Evolutionary conservation across 2,888 invertebrate species (phyloP).

Genomic region (Pollenia angustigena): DNA sequence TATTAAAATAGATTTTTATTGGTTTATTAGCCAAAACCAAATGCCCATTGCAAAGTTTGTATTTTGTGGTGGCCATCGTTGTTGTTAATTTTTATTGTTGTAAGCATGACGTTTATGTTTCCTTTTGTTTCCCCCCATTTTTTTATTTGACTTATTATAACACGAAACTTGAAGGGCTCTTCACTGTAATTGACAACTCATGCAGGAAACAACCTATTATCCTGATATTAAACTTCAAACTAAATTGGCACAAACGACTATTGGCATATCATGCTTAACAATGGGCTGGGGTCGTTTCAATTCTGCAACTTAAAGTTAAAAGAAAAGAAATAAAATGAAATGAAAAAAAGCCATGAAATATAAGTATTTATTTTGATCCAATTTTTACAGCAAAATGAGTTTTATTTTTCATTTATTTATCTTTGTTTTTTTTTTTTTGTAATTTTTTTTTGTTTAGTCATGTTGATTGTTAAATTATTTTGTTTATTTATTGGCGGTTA

Average conservation of each 20-base stretch:
- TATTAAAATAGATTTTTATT: conserved; percentile 64
- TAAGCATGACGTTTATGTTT: conserved; percentile 64
- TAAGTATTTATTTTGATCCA: conserved; percentile 67
- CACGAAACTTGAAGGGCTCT: conserved; percentile 59
- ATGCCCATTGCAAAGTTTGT: conserved; percentile 28
- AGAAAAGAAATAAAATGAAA: not conserved
- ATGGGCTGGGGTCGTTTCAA: conserved; percentile 4
- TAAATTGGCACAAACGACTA: conserved; percentile 54
- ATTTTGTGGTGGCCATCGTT: conserved; percentile 28
- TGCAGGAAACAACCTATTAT: conserved; percentile 83
- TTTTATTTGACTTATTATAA: conserved; percentile 47
- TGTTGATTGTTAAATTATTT: conserved; percentile 59
- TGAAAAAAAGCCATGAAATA: conserved; percentile 75
- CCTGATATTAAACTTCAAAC: conserved; percentile 80
- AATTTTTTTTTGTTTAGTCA: conserved; percentile 58
- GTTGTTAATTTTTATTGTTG: conserved; percentile 44
- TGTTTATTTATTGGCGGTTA: conserved; percentile 47
- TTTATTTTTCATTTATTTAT: not conserved
- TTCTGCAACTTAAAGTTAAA: conserved; percentile 11
- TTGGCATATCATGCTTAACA: conserved; percentile 72
- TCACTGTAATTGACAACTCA: conserved; percentile 80
- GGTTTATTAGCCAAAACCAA: conserved; percentile 44
- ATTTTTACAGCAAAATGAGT: conserved; percentile 23
- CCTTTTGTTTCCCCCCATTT: conserved; percentile 5
- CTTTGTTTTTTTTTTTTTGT: not conserved